Evolutionary conservation across 2,888 invertebrate species (phyloP).

Genomic region (Seira ritae): DNA sequence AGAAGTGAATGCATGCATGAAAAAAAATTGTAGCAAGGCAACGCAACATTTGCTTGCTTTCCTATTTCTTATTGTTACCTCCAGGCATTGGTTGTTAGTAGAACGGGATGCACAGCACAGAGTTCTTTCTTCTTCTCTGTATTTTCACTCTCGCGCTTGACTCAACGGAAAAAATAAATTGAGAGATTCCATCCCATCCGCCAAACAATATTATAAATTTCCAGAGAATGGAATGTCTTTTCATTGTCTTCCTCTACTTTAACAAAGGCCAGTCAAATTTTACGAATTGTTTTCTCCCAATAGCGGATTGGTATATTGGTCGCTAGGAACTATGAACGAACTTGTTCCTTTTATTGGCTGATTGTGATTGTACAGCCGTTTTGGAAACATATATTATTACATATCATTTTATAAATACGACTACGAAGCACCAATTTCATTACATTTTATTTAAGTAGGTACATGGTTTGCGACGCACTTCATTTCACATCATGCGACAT

Average conservation of each 20-base stretch:
- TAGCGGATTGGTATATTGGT: too few relatives aligned
- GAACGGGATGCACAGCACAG: neutral
- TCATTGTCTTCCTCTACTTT: neutral
- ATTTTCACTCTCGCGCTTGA: neutral
- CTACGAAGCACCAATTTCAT: too few relatives aligned
- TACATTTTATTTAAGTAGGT: too few relatives aligned
- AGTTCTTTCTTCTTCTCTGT: neutral
- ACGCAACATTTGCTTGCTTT: conserved; percentile 4
- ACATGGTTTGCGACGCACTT: too few relatives aligned
- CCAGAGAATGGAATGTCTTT: neutral
- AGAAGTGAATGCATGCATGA: conserved; percentile 30
- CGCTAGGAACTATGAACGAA: too few relatives aligned
- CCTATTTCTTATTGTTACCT: conserved; percentile 36
- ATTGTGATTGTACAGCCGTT: too few relatives aligned
- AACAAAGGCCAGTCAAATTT: neutral
- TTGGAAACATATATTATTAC: too few relatives aligned
- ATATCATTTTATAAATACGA: too few relatives aligned
- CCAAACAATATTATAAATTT: neutral
- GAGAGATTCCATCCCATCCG: neutral
- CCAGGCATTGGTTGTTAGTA: conserved; percentile 11
- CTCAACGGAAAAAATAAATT: neutral
- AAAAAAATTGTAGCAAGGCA: conserved; percentile 8
- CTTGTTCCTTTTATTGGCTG: too few relatives aligned
- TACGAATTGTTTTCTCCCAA: neutral
- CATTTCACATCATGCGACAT: too few relatives aligned